Percentiles rank a stretch among this genome's conserved stretches.
Evolutionary conservation across 2,888 invertebrate genomes (phyloP).

Genomic region (Notodonta ziczac): DNA sequence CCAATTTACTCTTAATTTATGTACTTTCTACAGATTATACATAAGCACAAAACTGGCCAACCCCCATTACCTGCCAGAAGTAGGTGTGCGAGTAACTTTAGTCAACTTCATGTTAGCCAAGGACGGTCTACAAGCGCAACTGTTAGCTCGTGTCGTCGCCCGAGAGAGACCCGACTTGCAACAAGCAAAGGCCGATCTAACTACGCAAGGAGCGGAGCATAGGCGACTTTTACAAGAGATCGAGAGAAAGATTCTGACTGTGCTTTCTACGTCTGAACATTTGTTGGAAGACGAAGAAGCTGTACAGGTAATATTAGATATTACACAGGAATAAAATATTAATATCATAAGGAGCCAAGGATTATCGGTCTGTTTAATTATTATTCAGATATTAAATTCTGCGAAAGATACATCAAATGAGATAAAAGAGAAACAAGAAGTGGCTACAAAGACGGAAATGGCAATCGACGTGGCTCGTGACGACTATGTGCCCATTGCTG

Average conservation of each 20-base stretch:
- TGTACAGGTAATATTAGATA: constrained; percentile 80
- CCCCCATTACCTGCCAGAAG: constrained; percentile 97
- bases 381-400: constrained; percentile 89
- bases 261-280: constrained; percentile 78
- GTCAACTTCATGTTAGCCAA: constrained; percentile 97
- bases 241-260: constrained; percentile 93
- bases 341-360: neutral
- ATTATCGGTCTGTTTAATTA: neutral
- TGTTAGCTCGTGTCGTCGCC: constrained; percentile 95
- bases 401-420: constrained; percentile 96
- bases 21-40: constrained; percentile 87
- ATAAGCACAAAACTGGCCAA: constrained; percentile 97
- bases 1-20: neutral
- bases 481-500: constrained; percentile 95
- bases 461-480: constrained; percentile 94
- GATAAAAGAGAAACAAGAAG: constrained; percentile 94
- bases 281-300: constrained; percentile 95
- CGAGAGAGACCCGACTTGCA: constrained; percentile 96
- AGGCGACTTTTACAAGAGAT: constrained; percentile 93
- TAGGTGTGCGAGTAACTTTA: constrained; percentile 95
- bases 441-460: constrained; percentile 94
- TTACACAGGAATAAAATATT: neutral
- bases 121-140: constrained; percentile 94
- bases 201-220: constrained; percentile 94
- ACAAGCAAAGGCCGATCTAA: constrained; percentile 94